These are phyloP conservation scores for Phymanthus crucifer DNA, from an alignment of 92 coral and sea anemone species.

Conservation along the genomic window DNA sequence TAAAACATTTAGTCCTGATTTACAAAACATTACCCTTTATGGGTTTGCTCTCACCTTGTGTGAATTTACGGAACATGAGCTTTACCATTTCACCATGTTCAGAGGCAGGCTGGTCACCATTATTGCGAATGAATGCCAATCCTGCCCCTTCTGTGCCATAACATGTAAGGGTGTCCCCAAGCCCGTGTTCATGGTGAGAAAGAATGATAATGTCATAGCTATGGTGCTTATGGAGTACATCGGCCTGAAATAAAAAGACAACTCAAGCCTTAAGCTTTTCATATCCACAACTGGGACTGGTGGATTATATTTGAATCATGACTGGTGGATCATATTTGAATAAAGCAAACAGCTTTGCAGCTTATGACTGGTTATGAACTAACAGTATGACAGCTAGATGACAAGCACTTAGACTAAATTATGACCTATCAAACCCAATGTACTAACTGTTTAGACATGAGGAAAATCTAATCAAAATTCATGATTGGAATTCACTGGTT, in stretches of 20 bases:
- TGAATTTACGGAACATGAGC: slow-evolving; percentile 38
- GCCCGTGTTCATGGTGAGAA: slow-evolving; percentile 54
- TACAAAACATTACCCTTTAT: no score
- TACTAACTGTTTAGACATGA: no score
- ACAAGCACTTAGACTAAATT: no score
- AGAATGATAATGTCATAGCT: slow-evolving; percentile 46
- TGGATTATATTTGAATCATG: no score
- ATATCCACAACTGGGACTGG: background rate
- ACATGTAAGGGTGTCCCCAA: slow-evolving; percentile 40
- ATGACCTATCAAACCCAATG: no score
- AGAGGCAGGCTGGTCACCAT: slow-evolving; percentile 21
- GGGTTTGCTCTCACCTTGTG: slow-evolving; percentile 31
- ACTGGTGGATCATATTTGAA: no score
- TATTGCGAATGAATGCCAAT: slow-evolving; percentile 46
- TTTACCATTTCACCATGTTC: slow-evolving; percentile 36
- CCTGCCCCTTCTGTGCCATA: slow-evolving; percentile 63
- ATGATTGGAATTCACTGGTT: no score
- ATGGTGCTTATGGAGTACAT: slow-evolving; percentile 35
- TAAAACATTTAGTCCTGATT: no score
- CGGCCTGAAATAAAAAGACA: slow-evolving; percentile 35
- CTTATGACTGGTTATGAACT: no score
- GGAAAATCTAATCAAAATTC: no score
- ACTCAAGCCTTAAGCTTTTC: background rate
- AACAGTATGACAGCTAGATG: no score
- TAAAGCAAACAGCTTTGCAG: no score